Base-by-base conservation (phyloP, 2,797 vertebrate species). In the Hippopotamyrus pictus region DNA sequence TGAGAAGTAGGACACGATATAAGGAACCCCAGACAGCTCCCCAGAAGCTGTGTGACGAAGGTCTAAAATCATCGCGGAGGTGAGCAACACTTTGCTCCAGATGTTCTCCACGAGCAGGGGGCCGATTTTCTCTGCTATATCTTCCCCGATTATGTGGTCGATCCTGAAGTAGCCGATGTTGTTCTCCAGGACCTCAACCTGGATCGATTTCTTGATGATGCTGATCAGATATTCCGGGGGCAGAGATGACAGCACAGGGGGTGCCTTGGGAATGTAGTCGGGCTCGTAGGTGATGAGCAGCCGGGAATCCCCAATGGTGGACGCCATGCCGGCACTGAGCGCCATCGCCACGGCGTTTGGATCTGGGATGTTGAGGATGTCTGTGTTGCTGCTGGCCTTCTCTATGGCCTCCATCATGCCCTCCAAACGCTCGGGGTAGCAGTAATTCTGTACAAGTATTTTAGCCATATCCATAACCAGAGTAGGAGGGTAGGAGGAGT, bases 361-460 rank as follows among this genome's bases (percentile, higher is more conserved):
- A 88, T 99, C 98, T 2, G 97, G 95, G 91, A 98, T 96, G 89
- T 95, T 95, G 91, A 98, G 96, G 89, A 98, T 96, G 90, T 98
- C 97, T 0, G 95, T 96, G 0, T 96, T 98, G 93, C 95, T 96
- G 90, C 94, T 93, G 62, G 97, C 97, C 83, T 96, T 94, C 51
- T 96, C 94, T 14, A 98, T 98, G 25, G 96, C 97, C 90, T 97
- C 96, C 93, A 97, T 95, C 97, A 98, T 97, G 65, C 97, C 98
- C 9, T 93, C 76, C 59, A 99, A 94, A 92, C 97, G 98, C 95
- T 99, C 97, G 1, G 98, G 98, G 83, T 97, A 97, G 95, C 97
- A 99, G 92, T 99, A 99, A 93, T 98, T 99, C 90, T 98, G 96
- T 94, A 97, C 92, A 89, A 99, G 95, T 9, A 98, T 93, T 94